A percentile compares a stretch with the other conserved stretches of the same genome.
These are phyloP conservation scores for Isichthys henryi DNA, from an alignment of 2,113 vertebrate species.

Conservation along the genomic window DNA sequence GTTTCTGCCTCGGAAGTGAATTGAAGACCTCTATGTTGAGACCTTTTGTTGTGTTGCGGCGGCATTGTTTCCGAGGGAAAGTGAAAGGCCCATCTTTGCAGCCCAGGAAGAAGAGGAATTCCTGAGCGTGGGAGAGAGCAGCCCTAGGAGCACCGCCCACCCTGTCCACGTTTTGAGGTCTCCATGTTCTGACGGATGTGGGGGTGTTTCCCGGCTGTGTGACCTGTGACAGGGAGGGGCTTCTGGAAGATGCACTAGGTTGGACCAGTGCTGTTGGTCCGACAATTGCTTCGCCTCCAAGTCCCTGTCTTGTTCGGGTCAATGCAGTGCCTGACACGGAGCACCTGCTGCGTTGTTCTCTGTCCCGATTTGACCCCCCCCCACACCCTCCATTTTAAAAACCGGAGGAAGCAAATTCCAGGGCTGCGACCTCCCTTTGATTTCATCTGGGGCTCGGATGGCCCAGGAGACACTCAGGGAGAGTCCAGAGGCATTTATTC, in stretches of 20 bases:
- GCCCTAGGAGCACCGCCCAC: slow-evolving; percentile 42
- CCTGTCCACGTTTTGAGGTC: slow-evolving; percentile 40
- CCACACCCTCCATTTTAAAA: background rate
- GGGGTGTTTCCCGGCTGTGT: background rate
- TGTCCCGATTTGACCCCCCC: background rate
- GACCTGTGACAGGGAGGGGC: background rate
- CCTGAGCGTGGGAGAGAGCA: slow-evolving; percentile 22
- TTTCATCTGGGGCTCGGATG: background rate
- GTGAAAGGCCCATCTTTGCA: slow-evolving; percentile 44
- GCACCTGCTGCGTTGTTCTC: background rate
- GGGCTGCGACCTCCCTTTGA: background rate
- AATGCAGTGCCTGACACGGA: background rate
- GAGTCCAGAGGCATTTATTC: background rate
- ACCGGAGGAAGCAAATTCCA: background rate
- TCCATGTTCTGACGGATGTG: slow-evolving; percentile 26
- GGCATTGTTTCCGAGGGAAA: slow-evolving; percentile 48
- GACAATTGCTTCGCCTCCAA: background rate
- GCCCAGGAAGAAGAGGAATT: slow-evolving; percentile 42
- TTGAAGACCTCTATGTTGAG: slow-evolving; percentile 82
- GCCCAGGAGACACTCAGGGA: background rate
- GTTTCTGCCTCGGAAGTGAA: slow-evolving; percentile 96
- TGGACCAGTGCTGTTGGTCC: background rate
- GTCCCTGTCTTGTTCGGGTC: background rate
- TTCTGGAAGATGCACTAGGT: slow-evolving; percentile 7
- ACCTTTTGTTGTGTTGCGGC: slow-evolving; percentile 64